Conservation (phyloP, 2,113 vertebrate species). For the Erythrolamprus reginae region DNA sequence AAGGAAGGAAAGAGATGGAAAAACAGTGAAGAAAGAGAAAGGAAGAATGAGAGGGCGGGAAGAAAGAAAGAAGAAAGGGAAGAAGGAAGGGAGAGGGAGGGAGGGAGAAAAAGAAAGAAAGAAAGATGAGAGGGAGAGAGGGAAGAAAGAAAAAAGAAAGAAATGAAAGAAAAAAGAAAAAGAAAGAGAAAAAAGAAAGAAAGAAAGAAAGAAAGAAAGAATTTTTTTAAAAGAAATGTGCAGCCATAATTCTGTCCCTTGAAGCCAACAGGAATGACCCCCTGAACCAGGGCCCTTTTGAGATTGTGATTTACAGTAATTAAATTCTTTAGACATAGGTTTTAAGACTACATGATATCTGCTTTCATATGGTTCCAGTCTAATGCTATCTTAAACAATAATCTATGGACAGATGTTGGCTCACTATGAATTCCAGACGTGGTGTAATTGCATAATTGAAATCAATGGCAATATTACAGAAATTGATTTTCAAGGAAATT, state of each 20-base stretch:
- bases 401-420: not conserved
- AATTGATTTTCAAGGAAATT: not conserved
- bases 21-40: too few relatives aligned
- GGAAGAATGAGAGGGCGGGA: too few relatives aligned
- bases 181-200: too few relatives aligned
- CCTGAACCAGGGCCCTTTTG: not conserved
- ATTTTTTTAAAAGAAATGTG: not conserved
- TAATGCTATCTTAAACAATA: not conserved
- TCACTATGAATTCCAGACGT: not conserved
- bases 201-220: not conserved
- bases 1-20: too few relatives aligned
- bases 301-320: not conserved
- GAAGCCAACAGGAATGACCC: not conserved
- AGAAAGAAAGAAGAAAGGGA: too few relatives aligned
- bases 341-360: not conserved
- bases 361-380: not conserved
- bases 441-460: not conserved
- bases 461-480: slow-evolving; percentile 1
- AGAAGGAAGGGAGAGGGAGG: too few relatives aligned
- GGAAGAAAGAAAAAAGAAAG: too few relatives aligned
- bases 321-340: not conserved
- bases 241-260: not conserved
- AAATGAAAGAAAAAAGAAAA: too few relatives aligned
- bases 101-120: too few relatives aligned
- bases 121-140: too few relatives aligned